phyloP scores from a whole-genome alignment of 2,113 vertebrate species.

The Brachyistius frenatus region DNA sequence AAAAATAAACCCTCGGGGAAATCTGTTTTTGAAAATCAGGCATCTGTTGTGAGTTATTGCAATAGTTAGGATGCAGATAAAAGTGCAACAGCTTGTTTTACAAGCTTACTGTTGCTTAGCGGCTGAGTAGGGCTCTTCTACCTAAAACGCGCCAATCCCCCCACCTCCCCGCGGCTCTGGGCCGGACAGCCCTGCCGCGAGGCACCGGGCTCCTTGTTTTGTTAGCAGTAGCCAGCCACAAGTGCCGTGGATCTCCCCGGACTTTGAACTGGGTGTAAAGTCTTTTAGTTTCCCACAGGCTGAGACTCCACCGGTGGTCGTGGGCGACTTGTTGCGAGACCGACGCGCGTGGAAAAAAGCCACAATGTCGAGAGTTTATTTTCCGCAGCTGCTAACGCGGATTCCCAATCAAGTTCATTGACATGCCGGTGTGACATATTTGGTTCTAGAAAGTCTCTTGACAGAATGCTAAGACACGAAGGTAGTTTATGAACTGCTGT shows the following conservation, averaged over 20 bases:
- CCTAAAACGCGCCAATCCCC: conserved; percentile 24
- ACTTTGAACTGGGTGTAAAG: conserved; percentile 63
- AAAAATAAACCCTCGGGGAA: conserved; percentile 25
- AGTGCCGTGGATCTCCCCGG: conserved; percentile 47
- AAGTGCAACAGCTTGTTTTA: conserved; percentile 76
- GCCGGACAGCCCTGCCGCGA: conserved; percentile 56
- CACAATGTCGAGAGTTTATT: too few relatives aligned
- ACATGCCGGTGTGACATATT: too few relatives aligned
- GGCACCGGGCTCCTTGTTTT: conserved; percentile 38
- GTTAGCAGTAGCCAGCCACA: conserved; percentile 38
- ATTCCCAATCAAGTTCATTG: too few relatives aligned
- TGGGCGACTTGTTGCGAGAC: too few relatives aligned
- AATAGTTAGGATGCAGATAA: conserved; percentile 71
- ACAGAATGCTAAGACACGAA: too few relatives aligned
- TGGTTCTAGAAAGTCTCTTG: too few relatives aligned
- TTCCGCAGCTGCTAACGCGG: too few relatives aligned
- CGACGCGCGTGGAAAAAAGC: too few relatives aligned
- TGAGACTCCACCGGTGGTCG: too few relatives aligned
- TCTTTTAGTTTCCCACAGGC: conserved; percentile 9
- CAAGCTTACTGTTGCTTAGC: conserved; percentile 58
- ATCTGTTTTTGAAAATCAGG: conserved; percentile 45
- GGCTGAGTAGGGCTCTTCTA: conserved; percentile 37
- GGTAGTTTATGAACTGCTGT: too few relatives aligned
- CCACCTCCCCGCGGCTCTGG: conserved; percentile 35
- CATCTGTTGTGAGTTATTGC: conserved; percentile 67